phyloP scores from a whole-genome alignment of 2,888 invertebrate species.

The Drosophila trichaetosa region DNA sequence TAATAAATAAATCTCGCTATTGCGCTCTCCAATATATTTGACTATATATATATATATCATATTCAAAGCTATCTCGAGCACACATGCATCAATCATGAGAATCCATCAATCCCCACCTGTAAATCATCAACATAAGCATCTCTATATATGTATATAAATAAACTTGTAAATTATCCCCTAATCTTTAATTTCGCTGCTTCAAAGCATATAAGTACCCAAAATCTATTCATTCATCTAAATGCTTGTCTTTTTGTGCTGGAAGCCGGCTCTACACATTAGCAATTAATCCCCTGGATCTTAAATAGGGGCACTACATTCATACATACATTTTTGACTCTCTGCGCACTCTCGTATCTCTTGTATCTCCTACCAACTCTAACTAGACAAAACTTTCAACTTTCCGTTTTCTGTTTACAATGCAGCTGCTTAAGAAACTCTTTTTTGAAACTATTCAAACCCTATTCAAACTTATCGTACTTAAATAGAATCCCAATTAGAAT shows the following conservation, averaged over 20 bases:
- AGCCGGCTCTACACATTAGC: neutral
- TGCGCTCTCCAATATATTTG: neutral
- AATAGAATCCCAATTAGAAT: conserved; percentile 29
- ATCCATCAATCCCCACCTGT: conserved; percentile 11
- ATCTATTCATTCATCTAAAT: conserved; percentile 9
- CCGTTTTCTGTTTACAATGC: conserved; percentile 14
- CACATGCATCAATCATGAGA: conserved; percentile 11
- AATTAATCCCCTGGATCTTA: neutral
- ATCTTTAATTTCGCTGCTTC: conserved; percentile 34
- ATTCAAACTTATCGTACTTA: conserved; percentile 7
- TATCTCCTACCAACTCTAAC: neutral
- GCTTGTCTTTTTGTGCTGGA: conserved; percentile 14
- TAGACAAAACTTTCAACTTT: conserved; percentile 10
- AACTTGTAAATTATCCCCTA: conserved; percentile 7
- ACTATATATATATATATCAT: conserved; percentile 7
- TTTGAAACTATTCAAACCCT: neutral
- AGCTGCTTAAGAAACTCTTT: conserved; percentile 19
- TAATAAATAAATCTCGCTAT: conserved; percentile 8
- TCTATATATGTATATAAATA: conserved; percentile 6
- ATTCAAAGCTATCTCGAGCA: conserved; percentile 20
- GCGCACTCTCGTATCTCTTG: conserved; percentile 23
- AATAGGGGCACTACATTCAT: neutral
- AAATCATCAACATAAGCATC: conserved; percentile 7
- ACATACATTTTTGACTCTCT: conserved; percentile 18
- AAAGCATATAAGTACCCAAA: conserved; percentile 9